Conservation (phyloP, 2,797 vertebrate genomes). For the Carduelis carduelis region DNA sequence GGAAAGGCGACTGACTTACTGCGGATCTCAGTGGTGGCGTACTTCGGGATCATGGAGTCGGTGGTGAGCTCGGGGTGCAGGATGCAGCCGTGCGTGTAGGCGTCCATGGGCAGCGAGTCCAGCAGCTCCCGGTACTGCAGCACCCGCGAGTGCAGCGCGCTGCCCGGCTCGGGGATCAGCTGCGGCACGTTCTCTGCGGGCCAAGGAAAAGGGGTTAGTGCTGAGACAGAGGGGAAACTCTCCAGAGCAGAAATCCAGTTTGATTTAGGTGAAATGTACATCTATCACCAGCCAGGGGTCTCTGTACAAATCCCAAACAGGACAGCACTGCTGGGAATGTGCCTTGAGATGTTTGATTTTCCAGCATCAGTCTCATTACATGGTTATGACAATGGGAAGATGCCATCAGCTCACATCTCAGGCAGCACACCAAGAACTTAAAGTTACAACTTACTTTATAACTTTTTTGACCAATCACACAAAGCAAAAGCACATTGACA, state of each 20-base stretch:
- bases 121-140: slow-evolving; percentile 94
- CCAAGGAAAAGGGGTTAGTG: not conserved
- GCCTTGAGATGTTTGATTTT: not conserved
- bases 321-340: not conserved
- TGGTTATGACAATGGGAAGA: not conserved
- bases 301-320: not conserved
- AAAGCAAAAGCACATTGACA: no score
- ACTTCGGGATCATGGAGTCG: slow-evolving; percentile 99
- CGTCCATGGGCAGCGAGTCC: slow-evolving; percentile 96
- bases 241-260: not conserved
- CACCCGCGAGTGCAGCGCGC: slow-evolving; percentile 84
- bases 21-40: slow-evolving; percentile 98
- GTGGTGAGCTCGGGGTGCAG: slow-evolving; percentile 98
- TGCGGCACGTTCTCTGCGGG: slow-evolving; percentile 84
- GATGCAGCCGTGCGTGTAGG: slow-evolving; percentile 98
- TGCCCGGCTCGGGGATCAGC: slow-evolving; percentile 89
- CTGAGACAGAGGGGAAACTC: not conserved
- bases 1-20: slow-evolving; percentile 90
- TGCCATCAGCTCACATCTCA: no score
- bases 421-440: no score
- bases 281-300: not conserved
- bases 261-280: not conserved
- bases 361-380: not conserved
- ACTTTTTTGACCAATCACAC: no score
- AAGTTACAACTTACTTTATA: no score